Evolutionary conservation across 2,888 invertebrate species (phyloP).

Genomic region (Aelia acuminata): DNA sequence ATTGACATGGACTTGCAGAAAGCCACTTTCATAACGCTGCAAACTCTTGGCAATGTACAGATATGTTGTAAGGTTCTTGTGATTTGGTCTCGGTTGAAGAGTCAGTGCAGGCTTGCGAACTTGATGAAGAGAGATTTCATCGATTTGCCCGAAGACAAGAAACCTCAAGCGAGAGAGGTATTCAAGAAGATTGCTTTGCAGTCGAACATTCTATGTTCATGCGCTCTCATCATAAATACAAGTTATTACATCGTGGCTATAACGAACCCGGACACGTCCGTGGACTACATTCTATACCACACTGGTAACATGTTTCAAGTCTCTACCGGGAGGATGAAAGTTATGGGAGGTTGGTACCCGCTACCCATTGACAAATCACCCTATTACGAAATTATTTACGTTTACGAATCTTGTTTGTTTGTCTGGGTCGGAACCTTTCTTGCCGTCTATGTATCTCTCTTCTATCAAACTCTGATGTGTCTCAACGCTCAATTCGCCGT

Average conservation of each 20-base stretch:
- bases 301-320: not conserved
- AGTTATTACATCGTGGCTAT: not conserved
- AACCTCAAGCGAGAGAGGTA: not conserved
- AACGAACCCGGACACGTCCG: not conserved
- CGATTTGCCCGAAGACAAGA: not conserved
- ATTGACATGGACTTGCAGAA: not conserved
- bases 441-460: not conserved
- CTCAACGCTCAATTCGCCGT: not conserved
- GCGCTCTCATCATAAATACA: not conserved
- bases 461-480: slow-evolving; percentile 10
- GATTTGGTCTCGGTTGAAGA: not conserved
- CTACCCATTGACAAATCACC: not conserved
- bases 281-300: not conserved
- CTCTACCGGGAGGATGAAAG: not conserved
- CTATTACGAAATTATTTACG: not conserved
- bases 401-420: not conserved
- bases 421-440: not conserved
- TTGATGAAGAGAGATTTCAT: not conserved
- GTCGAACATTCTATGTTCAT: not conserved
- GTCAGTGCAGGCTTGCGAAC: not conserved
- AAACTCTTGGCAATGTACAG: not conserved
- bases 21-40: not conserved
- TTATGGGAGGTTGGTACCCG: not conserved
- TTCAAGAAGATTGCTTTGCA: not conserved
- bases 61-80: not conserved